Percentiles rank a stretch among this genome's conserved stretches.
phyloP scores from a whole-genome alignment of 1,140 invertebrate genomes.

The Drosophila repletoides region DNA sequence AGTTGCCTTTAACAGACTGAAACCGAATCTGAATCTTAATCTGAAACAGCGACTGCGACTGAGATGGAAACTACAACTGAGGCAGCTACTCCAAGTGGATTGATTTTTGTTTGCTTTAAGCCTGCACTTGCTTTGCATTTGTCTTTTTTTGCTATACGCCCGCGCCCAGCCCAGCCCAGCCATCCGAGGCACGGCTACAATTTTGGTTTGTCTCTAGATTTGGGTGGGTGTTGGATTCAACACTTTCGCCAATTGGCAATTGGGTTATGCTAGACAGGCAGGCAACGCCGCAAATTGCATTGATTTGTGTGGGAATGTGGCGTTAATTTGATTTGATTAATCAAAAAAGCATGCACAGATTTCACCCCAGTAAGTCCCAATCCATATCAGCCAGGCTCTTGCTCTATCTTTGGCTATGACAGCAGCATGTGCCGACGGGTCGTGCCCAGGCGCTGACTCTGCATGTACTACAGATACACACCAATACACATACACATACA shows the following conservation, averaged over 20 bases:
- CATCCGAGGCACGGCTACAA: slow-evolving; percentile 57
- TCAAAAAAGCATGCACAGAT: slow-evolving; percentile 65
- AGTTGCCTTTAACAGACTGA: slow-evolving; percentile 43
- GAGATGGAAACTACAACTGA: slow-evolving; percentile 8
- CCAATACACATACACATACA: slow-evolving; percentile 38
- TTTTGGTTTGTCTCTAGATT: slow-evolving; percentile 48
- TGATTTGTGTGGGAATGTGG: slow-evolving; percentile 78
- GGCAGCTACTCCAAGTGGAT: slow-evolving; percentile 19
- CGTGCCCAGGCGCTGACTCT: slow-evolving; percentile 45
- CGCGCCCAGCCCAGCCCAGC: slow-evolving; percentile 40
- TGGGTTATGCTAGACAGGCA: slow-evolving; percentile 32
- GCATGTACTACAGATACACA: background rate
- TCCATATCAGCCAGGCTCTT: background rate
- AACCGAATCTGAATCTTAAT: slow-evolving; percentile 25
- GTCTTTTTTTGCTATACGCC: slow-evolving; percentile 28
- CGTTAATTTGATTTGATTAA: slow-evolving; percentile 80
- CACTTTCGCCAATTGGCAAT: slow-evolving; percentile 67
- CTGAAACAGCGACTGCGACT: slow-evolving; percentile 25
- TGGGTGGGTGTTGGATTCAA: slow-evolving; percentile 74
- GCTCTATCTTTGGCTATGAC: slow-evolving; percentile 6
- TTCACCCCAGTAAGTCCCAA: slow-evolving; percentile 41
- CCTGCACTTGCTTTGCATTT: slow-evolving; percentile 58
- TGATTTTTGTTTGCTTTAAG: slow-evolving; percentile 29
- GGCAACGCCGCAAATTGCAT: slow-evolving; percentile 65
- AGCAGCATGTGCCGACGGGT: slow-evolving; percentile 53